A percentile compares a stretch with the other conserved stretches of the same genome.
These are phyloP conservation scores for Scaptomyza cyrtandrae DNA, from an alignment of 2,888 invertebrate genomes.

Conservation along the genomic window DNA sequence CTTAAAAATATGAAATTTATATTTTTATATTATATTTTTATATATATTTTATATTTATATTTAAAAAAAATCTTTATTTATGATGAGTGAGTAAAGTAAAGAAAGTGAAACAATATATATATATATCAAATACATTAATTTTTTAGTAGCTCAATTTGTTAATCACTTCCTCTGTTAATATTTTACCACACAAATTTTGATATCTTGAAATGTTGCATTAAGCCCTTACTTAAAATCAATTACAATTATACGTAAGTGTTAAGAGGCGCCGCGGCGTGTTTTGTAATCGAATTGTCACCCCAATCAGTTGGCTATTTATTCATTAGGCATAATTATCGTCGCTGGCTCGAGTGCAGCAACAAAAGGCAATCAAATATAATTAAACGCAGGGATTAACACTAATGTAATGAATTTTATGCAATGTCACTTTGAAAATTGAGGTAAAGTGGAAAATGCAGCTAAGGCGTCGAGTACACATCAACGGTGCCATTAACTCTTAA, in stretches of 20 bases:
- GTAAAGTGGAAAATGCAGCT: constrained; percentile 36
- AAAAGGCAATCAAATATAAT: constrained; percentile 74
- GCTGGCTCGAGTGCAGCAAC: constrained; percentile 34
- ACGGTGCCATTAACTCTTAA: constrained; percentile 73
- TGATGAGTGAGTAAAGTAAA: not conserved
- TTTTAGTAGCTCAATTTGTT: no score
- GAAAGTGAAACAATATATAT: no score
- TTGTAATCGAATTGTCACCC: constrained; percentile 53
- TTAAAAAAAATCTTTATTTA: not conserved
- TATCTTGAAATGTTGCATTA: not conserved
- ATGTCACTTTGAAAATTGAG: constrained; percentile 38
- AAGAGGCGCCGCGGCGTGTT: constrained; percentile 4
- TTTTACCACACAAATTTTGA: not conserved
- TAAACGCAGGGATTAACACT: constrained; percentile 74
- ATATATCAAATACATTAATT: no score
- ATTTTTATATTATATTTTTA: no score
- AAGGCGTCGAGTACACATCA: constrained; percentile 43
- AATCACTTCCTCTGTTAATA: not conserved
- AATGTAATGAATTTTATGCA: constrained; percentile 76
- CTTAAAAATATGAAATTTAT: no score
- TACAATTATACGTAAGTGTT: constrained; percentile 29
- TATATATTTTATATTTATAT: no score
- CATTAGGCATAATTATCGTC: constrained; percentile 60
- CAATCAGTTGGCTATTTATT: constrained; percentile 58
- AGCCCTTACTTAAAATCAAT: constrained; percentile 18